These are phyloP conservation scores for Limanda limanda DNA, from an alignment of 2,113 vertebrate species.

Conservation along the genomic window DNA sequence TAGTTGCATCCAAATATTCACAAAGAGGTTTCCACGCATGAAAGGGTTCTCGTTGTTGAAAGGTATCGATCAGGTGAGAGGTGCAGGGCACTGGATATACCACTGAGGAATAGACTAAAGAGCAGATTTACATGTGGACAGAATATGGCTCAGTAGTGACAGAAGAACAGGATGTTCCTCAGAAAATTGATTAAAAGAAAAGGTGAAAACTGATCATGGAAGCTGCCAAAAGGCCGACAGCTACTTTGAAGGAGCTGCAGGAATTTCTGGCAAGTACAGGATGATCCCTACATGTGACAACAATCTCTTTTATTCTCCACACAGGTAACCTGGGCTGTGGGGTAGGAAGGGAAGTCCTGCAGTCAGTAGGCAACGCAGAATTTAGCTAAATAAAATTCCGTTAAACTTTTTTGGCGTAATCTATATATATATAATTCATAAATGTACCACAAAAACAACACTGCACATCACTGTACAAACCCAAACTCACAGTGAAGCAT, in stretches of 20 bases:
- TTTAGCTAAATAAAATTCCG: too few relatives aligned
- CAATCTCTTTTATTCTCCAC: neutral
- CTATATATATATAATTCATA: too few relatives aligned
- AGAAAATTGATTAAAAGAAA: neutral
- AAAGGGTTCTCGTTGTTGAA: neutral
- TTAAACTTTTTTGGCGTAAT: too few relatives aligned
- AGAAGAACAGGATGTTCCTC: neutral
- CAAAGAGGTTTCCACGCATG: too few relatives aligned
- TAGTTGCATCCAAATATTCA: too few relatives aligned
- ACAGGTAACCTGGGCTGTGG: too few relatives aligned
- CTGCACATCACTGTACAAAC: too few relatives aligned
- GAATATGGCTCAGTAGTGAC: neutral
- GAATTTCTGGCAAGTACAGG: neutral
- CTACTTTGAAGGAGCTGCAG: neutral
- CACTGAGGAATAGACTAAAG: neutral
- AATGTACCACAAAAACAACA: too few relatives aligned
- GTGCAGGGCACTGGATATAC: neutral
- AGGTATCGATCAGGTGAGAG: neutral
- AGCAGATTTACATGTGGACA: too few relatives aligned
- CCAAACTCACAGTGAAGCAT: too few relatives aligned
- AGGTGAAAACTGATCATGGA: neutral
- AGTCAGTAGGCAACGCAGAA: too few relatives aligned
- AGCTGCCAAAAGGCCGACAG: neutral
- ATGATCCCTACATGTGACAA: conserved; percentile 6
- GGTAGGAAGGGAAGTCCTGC: too few relatives aligned